These are phyloP conservation scores for Cephalopholis sonnerati DNA, from an alignment of 2,113 vertebrate genomes.

Conservation along the genomic window DNA sequence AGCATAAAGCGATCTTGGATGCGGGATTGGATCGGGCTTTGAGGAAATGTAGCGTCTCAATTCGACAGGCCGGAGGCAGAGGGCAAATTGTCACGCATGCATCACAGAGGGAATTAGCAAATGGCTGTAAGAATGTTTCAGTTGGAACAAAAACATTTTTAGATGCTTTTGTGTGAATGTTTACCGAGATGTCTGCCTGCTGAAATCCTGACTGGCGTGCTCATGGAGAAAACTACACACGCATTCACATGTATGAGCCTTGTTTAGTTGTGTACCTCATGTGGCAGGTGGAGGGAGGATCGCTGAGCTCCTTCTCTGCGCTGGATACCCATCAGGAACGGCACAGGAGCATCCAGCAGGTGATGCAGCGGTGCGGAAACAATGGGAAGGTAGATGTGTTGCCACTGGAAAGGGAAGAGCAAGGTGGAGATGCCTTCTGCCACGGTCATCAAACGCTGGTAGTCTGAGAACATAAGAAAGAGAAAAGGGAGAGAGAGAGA, in stretches of 20 bases:
- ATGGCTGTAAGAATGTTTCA: constrained; percentile 17
- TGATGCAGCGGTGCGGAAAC: constrained; percentile 94
- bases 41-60: constrained; percentile 23
- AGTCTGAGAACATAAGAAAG: constrained; percentile 85
- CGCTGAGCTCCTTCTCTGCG: constrained; percentile 93
- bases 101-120: constrained; percentile 18
- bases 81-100: constrained; percentile 5
- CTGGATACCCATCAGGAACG: constrained; percentile 97
- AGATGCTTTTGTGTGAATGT: constrained; percentile 3
- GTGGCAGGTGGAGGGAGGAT: constrained; percentile 95
- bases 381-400: constrained; percentile 97
- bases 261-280: constrained; percentile 89
- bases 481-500: background rate
- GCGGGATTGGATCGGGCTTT: constrained; percentile 33
- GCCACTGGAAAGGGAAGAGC: constrained; percentile 98
- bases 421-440: constrained; percentile 93
- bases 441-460: constrained; percentile 96
- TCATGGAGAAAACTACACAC: background rate
- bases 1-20: constrained; percentile 50
- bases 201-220: background rate
- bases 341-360: constrained; percentile 97
- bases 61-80: constrained; percentile 4
- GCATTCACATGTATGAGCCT: background rate
- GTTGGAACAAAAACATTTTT: constrained; percentile 2
- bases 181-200: constrained; percentile 5